Conservation (phyloP, 2,888 invertebrate species). For the Diloba caeruleocephala region DNA sequence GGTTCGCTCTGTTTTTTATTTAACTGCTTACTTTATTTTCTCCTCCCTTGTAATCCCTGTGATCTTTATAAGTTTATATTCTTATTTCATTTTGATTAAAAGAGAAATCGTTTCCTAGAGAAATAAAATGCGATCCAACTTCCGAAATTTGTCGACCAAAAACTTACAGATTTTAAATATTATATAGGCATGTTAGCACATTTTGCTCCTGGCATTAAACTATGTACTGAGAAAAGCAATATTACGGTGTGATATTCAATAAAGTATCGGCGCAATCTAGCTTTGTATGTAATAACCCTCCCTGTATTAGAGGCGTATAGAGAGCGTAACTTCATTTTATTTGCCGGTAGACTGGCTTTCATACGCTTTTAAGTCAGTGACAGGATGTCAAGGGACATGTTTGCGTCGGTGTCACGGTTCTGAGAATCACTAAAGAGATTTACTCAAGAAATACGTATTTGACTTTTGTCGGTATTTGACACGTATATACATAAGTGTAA, state of each 20-base stretch:
- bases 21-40: slow-evolving; percentile 28
- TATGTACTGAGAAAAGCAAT: slow-evolving; percentile 6
- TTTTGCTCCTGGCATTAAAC: slow-evolving; percentile 25
- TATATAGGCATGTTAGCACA: slow-evolving; percentile 19
- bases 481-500: neutral
- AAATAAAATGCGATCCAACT: slow-evolving; percentile 4
- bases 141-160: slow-evolving; percentile 7
- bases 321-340: slow-evolving; percentile 21
- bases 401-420: slow-evolving; percentile 18
- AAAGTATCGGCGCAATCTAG: slow-evolving; percentile 10
- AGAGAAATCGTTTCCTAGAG: slow-evolving; percentile 9
- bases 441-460: slow-evolving; percentile 20
- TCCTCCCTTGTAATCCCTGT: slow-evolving; percentile 16
- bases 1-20: slow-evolving; percentile 21
- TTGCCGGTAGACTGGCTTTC: slow-evolving; percentile 31
- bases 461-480: slow-evolving; percentile 24
- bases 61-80: slow-evolving; percentile 8
- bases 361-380: slow-evolving; percentile 31
- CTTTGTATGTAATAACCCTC: slow-evolving; percentile 15
- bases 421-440: slow-evolving; percentile 27
- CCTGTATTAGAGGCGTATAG: slow-evolving; percentile 16
- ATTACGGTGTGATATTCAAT: slow-evolving; percentile 22
- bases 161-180: slow-evolving; percentile 8
- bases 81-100: slow-evolving; percentile 22
- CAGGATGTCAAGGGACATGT: slow-evolving; percentile 37